A percentile compares a stretch with the other conserved stretches of the same genome.
These are phyloP conservation scores for Phanerotoma sp. DNA, from an alignment of 2,888 invertebrate species.

Conservation along the genomic window DNA sequence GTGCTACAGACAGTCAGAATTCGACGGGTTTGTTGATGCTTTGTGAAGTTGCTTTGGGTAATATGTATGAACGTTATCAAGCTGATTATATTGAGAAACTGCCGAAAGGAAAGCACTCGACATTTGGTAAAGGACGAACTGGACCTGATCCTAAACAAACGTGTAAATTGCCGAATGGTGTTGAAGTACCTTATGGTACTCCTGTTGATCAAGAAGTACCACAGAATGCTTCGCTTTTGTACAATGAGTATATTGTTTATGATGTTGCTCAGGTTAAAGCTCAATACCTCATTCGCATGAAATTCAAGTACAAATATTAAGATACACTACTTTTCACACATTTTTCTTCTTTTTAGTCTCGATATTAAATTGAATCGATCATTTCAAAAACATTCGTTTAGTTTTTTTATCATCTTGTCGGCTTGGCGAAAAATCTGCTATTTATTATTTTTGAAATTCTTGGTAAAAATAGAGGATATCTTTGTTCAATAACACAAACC, in stretches of 20 bases:
- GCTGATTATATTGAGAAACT: conserved; percentile 77
- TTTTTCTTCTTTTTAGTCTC: no score
- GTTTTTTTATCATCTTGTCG: no score
- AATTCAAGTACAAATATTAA: conserved; percentile 78
- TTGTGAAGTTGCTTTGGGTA: conserved; percentile 94
- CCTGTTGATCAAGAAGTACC: conserved; percentile 58
- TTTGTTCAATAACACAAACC: no score
- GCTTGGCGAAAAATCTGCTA: no score
- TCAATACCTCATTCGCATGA: conserved; percentile 82
- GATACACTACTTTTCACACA: no score
- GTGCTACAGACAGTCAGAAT: conserved; percentile 70
- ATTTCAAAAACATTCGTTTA: no score
- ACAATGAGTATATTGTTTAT: conserved; percentile 96
- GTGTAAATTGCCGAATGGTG: conserved; percentile 65
- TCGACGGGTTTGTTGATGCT: conserved; percentile 84
- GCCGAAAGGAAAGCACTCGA: conserved; percentile 83
- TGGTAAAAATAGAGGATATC: no score
- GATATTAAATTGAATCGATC: no score
- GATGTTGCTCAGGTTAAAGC: conserved; percentile 92
- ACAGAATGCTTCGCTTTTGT: conserved; percentile 66
- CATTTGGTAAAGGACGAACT: conserved; percentile 84
- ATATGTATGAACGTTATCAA: conserved; percentile 75
- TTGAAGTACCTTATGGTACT: conserved; percentile 77
- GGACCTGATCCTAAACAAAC: conserved; percentile 74
- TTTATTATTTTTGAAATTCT: no score